Evolutionary conservation across 2,797 vertebrate genomes (phyloP).

Genomic region (Macropus fuliginosus): DNA sequence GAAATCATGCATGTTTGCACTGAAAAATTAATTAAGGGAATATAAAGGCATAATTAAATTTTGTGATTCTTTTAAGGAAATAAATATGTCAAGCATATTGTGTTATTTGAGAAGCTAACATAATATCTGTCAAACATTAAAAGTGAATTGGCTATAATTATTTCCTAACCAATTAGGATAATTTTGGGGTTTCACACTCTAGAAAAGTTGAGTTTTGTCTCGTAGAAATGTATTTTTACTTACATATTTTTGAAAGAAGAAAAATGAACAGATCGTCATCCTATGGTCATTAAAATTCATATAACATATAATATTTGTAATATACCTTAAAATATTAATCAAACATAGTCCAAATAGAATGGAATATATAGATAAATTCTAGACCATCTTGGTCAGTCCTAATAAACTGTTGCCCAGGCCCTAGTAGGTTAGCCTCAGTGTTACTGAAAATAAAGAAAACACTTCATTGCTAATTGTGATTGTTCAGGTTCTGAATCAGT

Average conservation of each 20-base stretch:
- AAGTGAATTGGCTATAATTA: not conserved
- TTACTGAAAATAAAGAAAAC: not conserved
- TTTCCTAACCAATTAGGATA: slow-evolving; percentile 8
- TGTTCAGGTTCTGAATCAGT: not conserved
- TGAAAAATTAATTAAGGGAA: slow-evolving; percentile 21
- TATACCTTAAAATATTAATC: not conserved
- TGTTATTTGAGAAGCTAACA: slow-evolving; percentile 25
- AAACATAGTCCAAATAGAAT: not conserved
- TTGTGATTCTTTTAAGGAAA: slow-evolving; percentile 26
- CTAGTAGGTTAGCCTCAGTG: not conserved
- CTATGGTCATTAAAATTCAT: not conserved
- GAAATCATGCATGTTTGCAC: not conserved
- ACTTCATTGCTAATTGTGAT: not conserved
- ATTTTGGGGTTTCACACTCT: not conserved
- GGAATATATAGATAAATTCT: not conserved
- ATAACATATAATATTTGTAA: not conserved
- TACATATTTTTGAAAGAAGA: slow-evolving; percentile 22
- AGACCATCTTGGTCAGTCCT: not conserved
- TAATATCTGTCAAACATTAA: slow-evolving; percentile 3
- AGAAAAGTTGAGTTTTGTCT: not conserved
- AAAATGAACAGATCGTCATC: not conserved
- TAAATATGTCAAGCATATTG: not conserved
- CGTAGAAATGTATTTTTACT: slow-evolving; percentile 32
- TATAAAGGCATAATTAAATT: not conserved
- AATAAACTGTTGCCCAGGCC: not conserved